A percentile compares a stretch with the other conserved stretches of the same genome.
Conservation (phyloP, 2,888 invertebrate genomes). For the Oscheius sp. region DNA sequence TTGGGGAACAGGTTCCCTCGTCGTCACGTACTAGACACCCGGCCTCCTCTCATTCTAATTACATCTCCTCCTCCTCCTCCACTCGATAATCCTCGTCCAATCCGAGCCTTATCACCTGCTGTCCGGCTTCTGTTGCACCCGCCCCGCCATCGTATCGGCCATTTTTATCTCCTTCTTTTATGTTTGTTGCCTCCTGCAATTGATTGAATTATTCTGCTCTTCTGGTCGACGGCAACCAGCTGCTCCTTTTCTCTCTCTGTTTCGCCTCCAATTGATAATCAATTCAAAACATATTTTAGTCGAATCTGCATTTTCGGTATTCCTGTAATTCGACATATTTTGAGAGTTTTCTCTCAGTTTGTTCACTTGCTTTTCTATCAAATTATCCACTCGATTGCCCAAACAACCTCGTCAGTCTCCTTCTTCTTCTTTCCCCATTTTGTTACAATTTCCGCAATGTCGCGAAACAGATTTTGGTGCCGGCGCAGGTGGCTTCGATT, state of each 20-base stretch:
- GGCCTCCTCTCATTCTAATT: conserved; percentile 3
- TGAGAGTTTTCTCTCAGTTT: not conserved
- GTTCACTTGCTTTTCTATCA: not conserved
- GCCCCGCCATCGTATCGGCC: not conserved
- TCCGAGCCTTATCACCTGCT: not conserved
- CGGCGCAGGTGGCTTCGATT: conserved; percentile 33
- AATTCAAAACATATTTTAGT: conserved; percentile 12
- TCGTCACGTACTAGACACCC: not conserved
- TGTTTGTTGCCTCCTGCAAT: no score
- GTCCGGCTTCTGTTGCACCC: conserved; percentile 2
- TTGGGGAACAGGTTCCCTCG: no score
- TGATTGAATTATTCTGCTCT: no score
- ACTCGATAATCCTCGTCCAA: conserved; percentile 18
- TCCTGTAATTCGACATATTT: not conserved
- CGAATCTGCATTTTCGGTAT: not conserved
- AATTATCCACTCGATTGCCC: not conserved
- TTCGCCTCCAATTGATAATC: not conserved
- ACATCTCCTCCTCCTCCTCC: conserved; percentile 21
- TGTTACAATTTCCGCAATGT: conserved; percentile 21
- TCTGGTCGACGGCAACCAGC: not conserved
- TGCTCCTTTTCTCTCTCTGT: conserved; percentile 5
- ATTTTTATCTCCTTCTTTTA: conserved; percentile 3
- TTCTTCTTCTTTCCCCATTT: conserved; percentile 16
- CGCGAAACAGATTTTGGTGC: conserved; percentile 34
- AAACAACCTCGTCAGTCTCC: not conserved